Conservation (phyloP, 2,113 vertebrate genomes). For the Lates calcarifer region DNA sequence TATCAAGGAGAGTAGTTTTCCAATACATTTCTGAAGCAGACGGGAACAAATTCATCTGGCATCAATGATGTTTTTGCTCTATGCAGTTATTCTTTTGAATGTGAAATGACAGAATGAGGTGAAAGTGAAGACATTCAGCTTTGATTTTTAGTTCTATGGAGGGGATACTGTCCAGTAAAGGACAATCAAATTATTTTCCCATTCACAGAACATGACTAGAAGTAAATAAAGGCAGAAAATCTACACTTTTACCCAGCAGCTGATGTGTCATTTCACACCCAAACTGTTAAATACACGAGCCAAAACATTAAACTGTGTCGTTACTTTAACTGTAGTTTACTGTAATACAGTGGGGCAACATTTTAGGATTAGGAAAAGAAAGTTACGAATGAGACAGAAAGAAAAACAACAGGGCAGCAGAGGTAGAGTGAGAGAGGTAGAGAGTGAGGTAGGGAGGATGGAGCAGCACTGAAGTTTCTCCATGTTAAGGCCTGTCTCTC, state of each 20-base stretch:
- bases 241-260: neutral
- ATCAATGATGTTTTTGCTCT: neutral
- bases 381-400: neutral
- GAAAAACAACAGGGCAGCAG: conserved; percentile 5
- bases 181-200: neutral
- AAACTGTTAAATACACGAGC: neutral
- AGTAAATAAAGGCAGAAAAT: conserved; percentile 2
- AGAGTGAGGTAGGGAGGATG: conserved; percentile 73
- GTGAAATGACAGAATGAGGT: neutral
- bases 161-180: neutral
- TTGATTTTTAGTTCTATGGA: neutral
- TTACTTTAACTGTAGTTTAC: neutral
- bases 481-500: conserved; percentile 70
- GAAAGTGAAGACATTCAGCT: neutral
- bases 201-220: conserved; percentile 2
- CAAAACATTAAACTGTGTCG: neutral
- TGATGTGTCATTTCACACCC: conserved; percentile 1
- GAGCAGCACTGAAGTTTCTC: conserved; percentile 60
- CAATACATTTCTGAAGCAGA: conserved; percentile 13
- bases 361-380: neutral
- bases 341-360: neutral
- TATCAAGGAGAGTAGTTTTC: neutral
- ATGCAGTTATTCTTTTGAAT: neutral
- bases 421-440: conserved; percentile 68
- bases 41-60: neutral